Conservation (phyloP, 2,113 vertebrate species). For the Xiphophorus couchianus region DNA sequence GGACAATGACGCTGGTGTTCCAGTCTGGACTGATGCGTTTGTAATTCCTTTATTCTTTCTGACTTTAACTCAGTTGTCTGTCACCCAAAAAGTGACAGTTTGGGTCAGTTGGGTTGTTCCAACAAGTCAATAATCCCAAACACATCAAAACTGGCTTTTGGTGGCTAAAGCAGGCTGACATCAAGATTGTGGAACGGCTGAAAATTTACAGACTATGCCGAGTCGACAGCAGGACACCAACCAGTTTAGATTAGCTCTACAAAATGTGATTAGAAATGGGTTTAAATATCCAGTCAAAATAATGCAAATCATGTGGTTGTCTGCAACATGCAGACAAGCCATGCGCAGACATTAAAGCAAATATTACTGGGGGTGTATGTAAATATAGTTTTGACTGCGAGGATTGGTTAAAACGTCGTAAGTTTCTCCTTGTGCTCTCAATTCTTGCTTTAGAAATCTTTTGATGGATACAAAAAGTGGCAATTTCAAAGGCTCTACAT, state of each 20-base stretch:
- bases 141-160: background rate
- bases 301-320: no score
- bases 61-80: background rate
- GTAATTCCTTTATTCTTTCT: no score
- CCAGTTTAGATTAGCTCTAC: background rate
- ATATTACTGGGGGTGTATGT: no score
- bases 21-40: background rate
- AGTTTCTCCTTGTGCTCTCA: no score
- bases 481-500: background rate
- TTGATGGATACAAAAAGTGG: no score
- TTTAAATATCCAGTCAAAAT: no score
- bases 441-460: no score
- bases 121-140: background rate
- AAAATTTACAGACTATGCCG: background rate
- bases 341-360: no score
- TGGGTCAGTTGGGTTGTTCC: background rate
- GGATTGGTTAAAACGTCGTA: no score
- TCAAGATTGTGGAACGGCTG: background rate
- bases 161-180: background rate
- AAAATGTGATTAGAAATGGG: no score
- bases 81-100: background rate
- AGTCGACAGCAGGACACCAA: background rate
- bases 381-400: no score
- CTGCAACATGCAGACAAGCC: no score
- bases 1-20: background rate